phyloP scores from a whole-genome alignment of 2,888 invertebrate species.

The Eumacrocentrus americanus region DNA sequence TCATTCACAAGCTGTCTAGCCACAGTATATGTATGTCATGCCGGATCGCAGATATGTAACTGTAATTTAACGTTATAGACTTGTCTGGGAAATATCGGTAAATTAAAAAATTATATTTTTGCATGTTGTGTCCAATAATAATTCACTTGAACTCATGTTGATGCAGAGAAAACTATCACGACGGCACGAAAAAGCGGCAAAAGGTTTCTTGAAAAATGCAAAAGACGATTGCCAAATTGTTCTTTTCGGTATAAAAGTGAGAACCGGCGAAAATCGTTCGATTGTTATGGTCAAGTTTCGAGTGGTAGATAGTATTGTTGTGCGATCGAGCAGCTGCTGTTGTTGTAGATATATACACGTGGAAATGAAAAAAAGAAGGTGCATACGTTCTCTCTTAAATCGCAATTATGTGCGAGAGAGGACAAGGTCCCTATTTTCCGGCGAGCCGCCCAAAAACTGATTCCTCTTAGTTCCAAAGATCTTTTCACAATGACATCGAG shows the following conservation, averaged over 20 bases:
- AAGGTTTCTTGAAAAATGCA: not conserved
- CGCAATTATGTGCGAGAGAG: conserved; percentile 38
- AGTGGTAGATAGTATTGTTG: conserved; percentile 35
- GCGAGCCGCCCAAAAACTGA: conserved; percentile 38
- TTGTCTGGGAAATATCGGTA: no score
- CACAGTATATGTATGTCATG: no score
- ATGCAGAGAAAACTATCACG: no score
- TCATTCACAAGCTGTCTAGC: no score
- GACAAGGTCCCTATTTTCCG: conserved; percentile 33
- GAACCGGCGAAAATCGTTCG: conserved; percentile 12
- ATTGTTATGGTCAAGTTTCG: conserved; percentile 20
- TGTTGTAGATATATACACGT: conserved; percentile 18
- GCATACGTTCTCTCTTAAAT: conserved; percentile 38
- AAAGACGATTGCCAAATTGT: not conserved
- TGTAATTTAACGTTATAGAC: no score
- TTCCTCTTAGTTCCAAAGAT: conserved; percentile 14
- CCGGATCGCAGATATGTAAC: no score
- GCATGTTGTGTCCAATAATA: no score
- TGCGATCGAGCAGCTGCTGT: conserved; percentile 36
- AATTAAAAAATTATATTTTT: no score
- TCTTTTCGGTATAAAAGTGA: conserved; percentile 8
- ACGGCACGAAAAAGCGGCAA: no score
- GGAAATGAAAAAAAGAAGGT: conserved; percentile 16
- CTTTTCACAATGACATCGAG: conserved; percentile 28
- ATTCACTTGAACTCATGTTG: no score